Evolutionary conservation across 2,113 vertebrate genomes (phyloP).

Genomic region (Eurystomus gularis): DNA sequence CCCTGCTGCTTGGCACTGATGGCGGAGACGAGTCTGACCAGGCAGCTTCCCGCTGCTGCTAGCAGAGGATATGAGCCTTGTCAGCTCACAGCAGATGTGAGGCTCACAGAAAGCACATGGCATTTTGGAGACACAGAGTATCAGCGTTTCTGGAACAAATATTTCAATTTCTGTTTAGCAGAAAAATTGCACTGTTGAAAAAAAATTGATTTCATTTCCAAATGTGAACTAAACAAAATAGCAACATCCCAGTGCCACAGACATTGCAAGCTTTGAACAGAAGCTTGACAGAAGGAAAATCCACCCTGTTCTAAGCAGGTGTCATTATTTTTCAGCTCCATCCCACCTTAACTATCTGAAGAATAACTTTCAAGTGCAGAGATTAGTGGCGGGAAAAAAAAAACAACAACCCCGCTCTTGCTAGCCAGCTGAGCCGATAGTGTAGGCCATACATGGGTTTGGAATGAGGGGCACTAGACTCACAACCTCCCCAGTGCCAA

Average conservation of each 20-base stretch:
- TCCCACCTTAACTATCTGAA: constrained; percentile 19
- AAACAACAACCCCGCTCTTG: background rate
- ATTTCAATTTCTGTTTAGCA: background rate
- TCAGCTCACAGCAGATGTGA: background rate
- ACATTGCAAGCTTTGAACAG: background rate
- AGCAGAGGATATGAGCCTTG: accelerated
- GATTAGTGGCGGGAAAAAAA: background rate
- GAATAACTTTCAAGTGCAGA: background rate
- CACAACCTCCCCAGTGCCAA: constrained; percentile 24
- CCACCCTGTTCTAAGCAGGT: background rate
- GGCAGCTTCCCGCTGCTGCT: background rate
- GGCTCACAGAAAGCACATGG: background rate
- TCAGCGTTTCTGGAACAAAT: background rate
- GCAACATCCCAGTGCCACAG: background rate
- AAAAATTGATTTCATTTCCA: background rate
- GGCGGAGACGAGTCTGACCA: background rate
- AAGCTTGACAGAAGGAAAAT: background rate
- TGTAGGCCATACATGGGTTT: constrained; percentile 73
- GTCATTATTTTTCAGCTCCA: background rate
- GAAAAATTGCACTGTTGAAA: background rate
- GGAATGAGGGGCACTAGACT: constrained; percentile 62
- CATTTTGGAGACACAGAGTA: background rate
- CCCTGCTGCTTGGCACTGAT: background rate
- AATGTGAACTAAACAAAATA: background rate
- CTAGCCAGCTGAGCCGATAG: background rate